These are phyloP conservation scores for Athalia circularis DNA, from an alignment of 2,888 invertebrate genomes.

Conservation along the genomic window DNA sequence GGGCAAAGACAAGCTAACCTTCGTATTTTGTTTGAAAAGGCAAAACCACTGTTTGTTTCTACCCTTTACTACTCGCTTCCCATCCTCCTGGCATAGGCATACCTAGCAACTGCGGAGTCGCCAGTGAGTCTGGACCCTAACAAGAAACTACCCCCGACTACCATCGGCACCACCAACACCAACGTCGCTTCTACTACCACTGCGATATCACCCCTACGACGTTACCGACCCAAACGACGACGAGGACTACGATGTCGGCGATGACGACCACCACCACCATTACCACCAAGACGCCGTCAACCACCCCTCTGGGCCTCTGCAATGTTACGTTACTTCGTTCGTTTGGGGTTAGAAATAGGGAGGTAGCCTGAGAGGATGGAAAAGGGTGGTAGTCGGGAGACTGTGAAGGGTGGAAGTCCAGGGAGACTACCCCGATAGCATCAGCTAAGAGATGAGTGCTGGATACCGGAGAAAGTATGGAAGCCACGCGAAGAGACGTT, in stretches of 20 bases:
- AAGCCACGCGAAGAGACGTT: constrained; percentile 32
- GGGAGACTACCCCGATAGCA: constrained; percentile 45
- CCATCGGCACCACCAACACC: constrained; percentile 56
- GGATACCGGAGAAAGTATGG: constrained; percentile 44
- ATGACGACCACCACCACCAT: constrained; percentile 17
- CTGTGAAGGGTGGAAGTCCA: constrained; percentile 41
- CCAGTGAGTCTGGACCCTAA: constrained; percentile 72
- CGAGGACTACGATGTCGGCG: constrained; percentile 15
- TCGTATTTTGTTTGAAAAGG: constrained; percentile 56
- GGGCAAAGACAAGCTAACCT: constrained; percentile 42
- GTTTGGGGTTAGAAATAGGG: constrained; percentile 50
- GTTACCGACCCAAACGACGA: constrained; percentile 17
- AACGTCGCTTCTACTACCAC: constrained; percentile 43
- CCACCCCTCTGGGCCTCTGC: constrained; percentile 59
- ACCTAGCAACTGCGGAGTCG: constrained; percentile 60
- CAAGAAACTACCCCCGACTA: constrained; percentile 71
- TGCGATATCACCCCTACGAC: constrained; percentile 40
- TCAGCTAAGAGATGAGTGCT: constrained; percentile 46
- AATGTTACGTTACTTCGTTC: constrained; percentile 63
- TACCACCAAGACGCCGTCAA: constrained; percentile 44
- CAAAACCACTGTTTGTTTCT: constrained; percentile 56
- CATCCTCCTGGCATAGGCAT: constrained; percentile 52
- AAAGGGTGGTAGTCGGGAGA: constrained; percentile 25
- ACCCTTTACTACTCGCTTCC: constrained; percentile 58
- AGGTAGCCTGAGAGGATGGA: constrained; percentile 38